Conservation (phyloP, 2,113 vertebrate species). For the Melanerpes aurifrons region DNA sequence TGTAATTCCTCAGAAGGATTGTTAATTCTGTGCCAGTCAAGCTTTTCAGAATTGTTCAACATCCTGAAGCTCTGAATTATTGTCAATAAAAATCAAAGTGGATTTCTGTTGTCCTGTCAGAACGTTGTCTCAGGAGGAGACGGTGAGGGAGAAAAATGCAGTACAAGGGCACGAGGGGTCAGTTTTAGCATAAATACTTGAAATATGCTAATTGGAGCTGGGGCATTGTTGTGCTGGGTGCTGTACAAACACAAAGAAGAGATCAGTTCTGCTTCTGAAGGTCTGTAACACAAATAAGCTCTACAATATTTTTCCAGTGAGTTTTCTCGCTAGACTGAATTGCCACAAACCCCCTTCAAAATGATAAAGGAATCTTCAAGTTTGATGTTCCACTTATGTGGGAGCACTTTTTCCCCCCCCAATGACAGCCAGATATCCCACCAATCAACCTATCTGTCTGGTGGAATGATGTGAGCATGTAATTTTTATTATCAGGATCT, state of each 20-base stretch:
- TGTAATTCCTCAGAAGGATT: neutral
- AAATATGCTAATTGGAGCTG: neutral
- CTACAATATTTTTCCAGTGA: neutral
- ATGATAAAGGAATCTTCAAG: constrained; percentile 2
- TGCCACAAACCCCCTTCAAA: neutral
- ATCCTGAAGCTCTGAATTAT: neutral
- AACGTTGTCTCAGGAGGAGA: neutral
- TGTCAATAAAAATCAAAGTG: neutral
- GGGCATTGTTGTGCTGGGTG: neutral
- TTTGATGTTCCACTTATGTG: constrained; percentile 2
- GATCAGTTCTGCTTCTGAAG: neutral
- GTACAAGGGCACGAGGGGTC: neutral
- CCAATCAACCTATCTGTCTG: neutral
- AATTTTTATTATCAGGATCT: constrained; percentile 54
- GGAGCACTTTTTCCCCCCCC: constrained; percentile 30
- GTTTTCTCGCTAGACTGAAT: constrained; percentile 22
- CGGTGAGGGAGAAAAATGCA: neutral
- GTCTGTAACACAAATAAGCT: neutral
- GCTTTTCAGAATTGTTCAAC: neutral
- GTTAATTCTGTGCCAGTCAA: neutral
- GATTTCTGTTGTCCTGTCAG: neutral
- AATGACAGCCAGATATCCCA: constrained; percentile 6
- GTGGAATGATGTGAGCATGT: constrained; percentile 45
- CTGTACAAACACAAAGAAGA: neutral
- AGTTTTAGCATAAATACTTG: neutral